Evolutionary conservation across 2,113 vertebrate genomes (phyloP), one percentile per base, ranked within the genome.

Genomic region (Oreochromis tanganicae): DNA sequence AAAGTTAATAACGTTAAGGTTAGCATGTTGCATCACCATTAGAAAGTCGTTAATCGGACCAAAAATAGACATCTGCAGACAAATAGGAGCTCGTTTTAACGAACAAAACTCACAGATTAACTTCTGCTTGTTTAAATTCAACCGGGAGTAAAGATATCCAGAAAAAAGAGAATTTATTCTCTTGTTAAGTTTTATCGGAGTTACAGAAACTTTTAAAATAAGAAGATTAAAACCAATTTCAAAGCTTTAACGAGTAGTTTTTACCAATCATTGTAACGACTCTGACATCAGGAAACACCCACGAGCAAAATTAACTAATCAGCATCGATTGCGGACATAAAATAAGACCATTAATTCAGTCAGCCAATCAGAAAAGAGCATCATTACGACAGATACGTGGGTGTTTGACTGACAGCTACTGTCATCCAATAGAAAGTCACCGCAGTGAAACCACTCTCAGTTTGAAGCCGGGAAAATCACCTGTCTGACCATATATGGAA

Each of bases 371-470:
- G 7, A 78, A 38, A 3, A 50, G 3, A 19, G 27, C 12, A 32
- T 29, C 1, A 46, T 2, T 3, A 3, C 0, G 2, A 1, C 1
- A 38, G 3, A 4, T 0, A 9, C 3, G 7, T 3, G 0, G 21
- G 4, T 0, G 3, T 19, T 5, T 82, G 4, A 86, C 73, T 85
- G 81, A 85, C 82, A 88, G 43, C n/a, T 87, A 1, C 1, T 56
- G 2, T 54, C n/a, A 7, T 34, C 88, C 84, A 92, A 78, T 90
- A 38, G n/a, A 4, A 71, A 80, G 27, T 73, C 57, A 86, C n/a
- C 43, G 27, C 9, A 21, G 1, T 82, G 12, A 79, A 86, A 59
- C 21, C 55, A 3, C 34, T 3, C 5, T 2, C 24, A 43, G 34
- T 41, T 7, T 27, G 66, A 48, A 1, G 27, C 9, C 52, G 4